Evolutionary conservation across 2,888 invertebrate species (phyloP).

Genomic region (Drosophila seclusa): DNA sequence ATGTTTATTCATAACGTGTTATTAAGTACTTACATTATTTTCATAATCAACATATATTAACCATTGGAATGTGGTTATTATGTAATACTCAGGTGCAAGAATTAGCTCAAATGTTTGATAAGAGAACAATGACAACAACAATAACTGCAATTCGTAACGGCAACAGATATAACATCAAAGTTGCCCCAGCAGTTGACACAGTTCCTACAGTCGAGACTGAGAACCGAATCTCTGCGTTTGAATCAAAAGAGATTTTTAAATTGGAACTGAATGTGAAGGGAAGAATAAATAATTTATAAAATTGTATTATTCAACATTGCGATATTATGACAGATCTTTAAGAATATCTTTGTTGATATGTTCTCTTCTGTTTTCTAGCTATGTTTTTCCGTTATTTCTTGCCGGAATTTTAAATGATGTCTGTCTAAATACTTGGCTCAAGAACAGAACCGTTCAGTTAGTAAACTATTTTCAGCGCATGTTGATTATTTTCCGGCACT

Average conservation of each 20-base stretch:
- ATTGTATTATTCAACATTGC: neutral
- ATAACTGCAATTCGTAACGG: neutral
- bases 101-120: neutral
- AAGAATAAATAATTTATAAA: neutral
- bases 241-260: neutral
- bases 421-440: neutral
- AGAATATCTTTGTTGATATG: neutral
- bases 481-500: conserved; percentile 24
- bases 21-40: no score
- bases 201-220: neutral
- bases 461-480: conserved; percentile 26
- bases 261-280: neutral
- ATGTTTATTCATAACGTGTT: neutral
- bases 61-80: neutral
- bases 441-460: neutral
- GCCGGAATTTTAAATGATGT: neutral
- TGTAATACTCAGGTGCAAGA: no score
- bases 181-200: neutral
- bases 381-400: neutral
- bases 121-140: neutral
- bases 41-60: neutral
- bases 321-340: neutral
- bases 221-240: neutral
- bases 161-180: neutral
- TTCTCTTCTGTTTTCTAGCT: neutral